Base-by-base conservation (phyloP, 2,888 invertebrate genomes). In the Yponomeuta malinellus region DNA sequence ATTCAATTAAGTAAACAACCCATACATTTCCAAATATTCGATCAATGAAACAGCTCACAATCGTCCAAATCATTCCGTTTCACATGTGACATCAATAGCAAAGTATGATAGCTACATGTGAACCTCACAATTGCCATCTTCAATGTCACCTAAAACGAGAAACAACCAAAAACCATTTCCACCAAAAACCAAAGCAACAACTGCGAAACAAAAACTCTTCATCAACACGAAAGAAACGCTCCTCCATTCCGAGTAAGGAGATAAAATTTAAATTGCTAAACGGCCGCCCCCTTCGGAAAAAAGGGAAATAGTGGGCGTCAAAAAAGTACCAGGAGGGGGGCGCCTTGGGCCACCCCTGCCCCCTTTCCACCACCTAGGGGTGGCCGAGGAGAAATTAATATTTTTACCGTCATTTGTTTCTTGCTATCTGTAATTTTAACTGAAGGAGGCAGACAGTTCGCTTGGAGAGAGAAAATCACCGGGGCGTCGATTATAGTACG, bases 231-330 rank as follows among this genome's bases (percentile, higher is more conserved):
- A 23, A 48, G 71, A 71, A 76, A 79, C 12, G 29, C 70, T 80
- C 82, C 81, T 81, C 89, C 88, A 88, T 89, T 88, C 86, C 80
- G 79, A 73, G 43, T 15, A 59, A 59, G 76, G 79, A 89, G 89
- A 89, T 89, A 88, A 89, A 89, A 90, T 90, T 90, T 90, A 89
- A 89, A 90, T 89, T 90, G 88, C 89, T 86, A 89, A 89, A 52
- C 59, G 52, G 71, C 23, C 9, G 79, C 78, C 81, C 85, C 88
- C 86, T 83, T 82, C 81, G 76, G 81, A 89, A 90, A 90, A 90
- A 89, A 87, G 84, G 83, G 82, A 23, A 29, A 48, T 84, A 85
- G 87, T 84, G 88, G 89, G 88, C 80, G 88, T 84, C 79, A 87
- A 89, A 90, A 90, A 90, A 86, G 85, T 86, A 83, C 79, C 79